Base-by-base conservation (phyloP, 92 coral and sea anemone species). In the Epizoanthus ramosus region DNA sequence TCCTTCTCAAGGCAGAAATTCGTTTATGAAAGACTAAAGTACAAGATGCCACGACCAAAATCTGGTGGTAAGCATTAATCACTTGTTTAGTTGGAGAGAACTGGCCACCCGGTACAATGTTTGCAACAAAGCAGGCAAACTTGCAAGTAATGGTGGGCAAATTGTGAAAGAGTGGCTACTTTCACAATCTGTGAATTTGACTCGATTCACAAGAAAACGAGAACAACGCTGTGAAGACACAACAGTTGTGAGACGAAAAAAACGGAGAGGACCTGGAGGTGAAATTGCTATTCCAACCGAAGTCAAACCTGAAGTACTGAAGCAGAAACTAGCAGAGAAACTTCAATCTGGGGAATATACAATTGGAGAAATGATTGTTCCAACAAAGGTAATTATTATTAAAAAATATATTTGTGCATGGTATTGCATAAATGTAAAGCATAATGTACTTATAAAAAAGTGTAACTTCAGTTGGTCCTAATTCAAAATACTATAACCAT, bases 341-440 rank as follows among this genome's bases (percentile, higher is more conserved):
- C 39, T 90, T 72, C 45, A 47, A 22, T 72, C 77, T 72, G 77
- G 63, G 56, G 63, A 72, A 54, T 72, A 72, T 60, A 87, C 91
- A n/a, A 71, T 87, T 79, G 91, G 89, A 15, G 84, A 90, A 71
- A 75, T 66, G 83, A 90, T 87, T 79, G 94, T 83, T 50, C 91
- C 91, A 6, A 41, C 74, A 80, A 84, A 84, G 94, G 94, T 90
- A 54, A 37, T 68, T 28, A 4, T 15, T 28, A 24, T 28, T 28
- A 28, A 17, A 25, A 66, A 16, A 63, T 9, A 8, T 63, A 63
- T 22, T 22, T 63, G 68, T 13, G 68, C 31, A 28, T 28, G 31
- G 15, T 63, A 14, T 8, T 22, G 28, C 7, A 63, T 37, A 37
- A 69, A 10, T 18, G n/a, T 37, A 17, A 4, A 69, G n/a, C 31